Conservation (phyloP, 2,888 invertebrate genomes). For the Melinopterus prodromus region DNA sequence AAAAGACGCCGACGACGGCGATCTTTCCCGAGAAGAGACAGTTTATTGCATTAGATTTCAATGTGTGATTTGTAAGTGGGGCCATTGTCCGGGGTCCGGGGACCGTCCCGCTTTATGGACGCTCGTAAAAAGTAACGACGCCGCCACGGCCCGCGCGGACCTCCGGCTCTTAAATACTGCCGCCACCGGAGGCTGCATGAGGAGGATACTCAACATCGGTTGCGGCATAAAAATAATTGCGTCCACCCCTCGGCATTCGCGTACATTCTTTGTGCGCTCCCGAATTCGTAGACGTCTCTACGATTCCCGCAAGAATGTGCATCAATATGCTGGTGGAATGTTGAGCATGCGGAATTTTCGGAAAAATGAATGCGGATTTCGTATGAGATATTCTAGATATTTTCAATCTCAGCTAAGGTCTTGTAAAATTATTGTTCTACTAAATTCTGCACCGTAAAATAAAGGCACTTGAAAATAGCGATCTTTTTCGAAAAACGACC, state of each 20-base stretch:
- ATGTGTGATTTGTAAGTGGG: constrained; percentile 21
- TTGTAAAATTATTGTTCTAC: neutral
- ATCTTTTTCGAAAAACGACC: no score
- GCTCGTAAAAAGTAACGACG: constrained; percentile 23
- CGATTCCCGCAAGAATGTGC: neutral
- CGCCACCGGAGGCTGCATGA: constrained; percentile 11
- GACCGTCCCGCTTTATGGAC: constrained; percentile 16
- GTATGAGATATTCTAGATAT: neutral
- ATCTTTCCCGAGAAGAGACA: constrained; percentile 8
- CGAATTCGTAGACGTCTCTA: neutral
- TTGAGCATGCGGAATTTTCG: neutral
- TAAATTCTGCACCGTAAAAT: no score
- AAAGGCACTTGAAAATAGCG: no score
- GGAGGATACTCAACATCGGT: neutral
- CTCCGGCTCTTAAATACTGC: constrained; percentile 10
- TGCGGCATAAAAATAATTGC: neutral
- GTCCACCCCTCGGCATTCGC: neutral
- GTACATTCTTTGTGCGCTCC: neutral
- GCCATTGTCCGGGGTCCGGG: neutral
- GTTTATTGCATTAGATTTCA: constrained; percentile 23
- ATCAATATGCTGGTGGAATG: neutral
- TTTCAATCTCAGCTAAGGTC: neutral
- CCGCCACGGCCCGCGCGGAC: neutral
- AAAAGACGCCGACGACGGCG: constrained; percentile 7
- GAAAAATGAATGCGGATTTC: neutral